These are phyloP conservation scores for Drosophila monieri DNA, from an alignment of 2,888 invertebrate species.

Conservation along the genomic window DNA sequence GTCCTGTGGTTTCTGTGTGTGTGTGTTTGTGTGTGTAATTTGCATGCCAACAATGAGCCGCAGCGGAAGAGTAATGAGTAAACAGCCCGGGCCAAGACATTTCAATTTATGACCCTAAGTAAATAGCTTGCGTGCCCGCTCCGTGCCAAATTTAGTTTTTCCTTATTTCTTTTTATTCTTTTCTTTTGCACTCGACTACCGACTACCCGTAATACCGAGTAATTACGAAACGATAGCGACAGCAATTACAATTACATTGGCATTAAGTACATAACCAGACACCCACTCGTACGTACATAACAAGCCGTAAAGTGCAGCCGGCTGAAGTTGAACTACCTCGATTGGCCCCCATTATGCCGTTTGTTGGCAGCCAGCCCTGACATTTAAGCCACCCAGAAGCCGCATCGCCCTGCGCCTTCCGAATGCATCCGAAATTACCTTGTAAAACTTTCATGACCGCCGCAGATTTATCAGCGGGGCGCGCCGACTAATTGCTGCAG, in stretches of 20 bases:
- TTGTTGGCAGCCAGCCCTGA: conserved; percentile 64
- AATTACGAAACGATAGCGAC: conserved; percentile 62
- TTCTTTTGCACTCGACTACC: conserved; percentile 60
- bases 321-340: conserved; percentile 54
- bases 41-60: conserved; percentile 42
- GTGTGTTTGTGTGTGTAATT: conserved; percentile 38
- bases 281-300: conserved; percentile 4
- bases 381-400: conserved; percentile 51
- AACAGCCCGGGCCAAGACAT: conserved; percentile 44
- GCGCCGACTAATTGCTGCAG: conserved; percentile 59
- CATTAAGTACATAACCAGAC: conserved; percentile 28
- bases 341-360: conserved; percentile 35
- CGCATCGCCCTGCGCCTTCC: background rate
- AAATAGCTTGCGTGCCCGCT: conserved; percentile 62
- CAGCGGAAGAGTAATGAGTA: conserved; percentile 41
- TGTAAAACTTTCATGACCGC: conserved; percentile 68
- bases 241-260: conserved; percentile 53
- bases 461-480: conserved; percentile 65
- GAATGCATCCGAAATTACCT: conserved; percentile 56
- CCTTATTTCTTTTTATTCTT: conserved; percentile 38
- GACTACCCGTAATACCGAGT: too few relatives aligned
- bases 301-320: conserved; percentile 17
- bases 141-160: conserved; percentile 49
- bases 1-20: background rate
- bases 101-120: conserved; percentile 52